phyloP scores from a whole-genome alignment of 2,888 invertebrate genomes.

The Melitaea athalia region DNA sequence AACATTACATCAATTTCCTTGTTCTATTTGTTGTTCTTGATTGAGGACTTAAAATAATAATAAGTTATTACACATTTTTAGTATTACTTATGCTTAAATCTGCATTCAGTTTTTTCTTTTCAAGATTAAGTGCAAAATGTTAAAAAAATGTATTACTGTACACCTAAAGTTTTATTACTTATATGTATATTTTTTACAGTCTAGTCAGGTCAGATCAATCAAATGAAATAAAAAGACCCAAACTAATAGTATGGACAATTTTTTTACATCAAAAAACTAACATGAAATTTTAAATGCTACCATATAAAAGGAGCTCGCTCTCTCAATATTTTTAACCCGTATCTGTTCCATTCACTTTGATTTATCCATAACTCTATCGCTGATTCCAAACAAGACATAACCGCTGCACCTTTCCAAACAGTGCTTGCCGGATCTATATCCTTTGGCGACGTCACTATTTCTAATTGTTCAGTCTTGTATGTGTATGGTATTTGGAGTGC shows the following conservation, averaged over 20 bases:
- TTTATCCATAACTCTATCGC: constrained; percentile 96
- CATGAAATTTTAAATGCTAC: constrained; percentile 63
- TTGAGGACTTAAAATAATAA: too few species aligned
- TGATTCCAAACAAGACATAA: constrained; percentile 95
- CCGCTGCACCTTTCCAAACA: constrained; percentile 97
- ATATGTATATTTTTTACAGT: too few species aligned
- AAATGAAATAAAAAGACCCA: too few species aligned
- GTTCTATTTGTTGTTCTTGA: too few species aligned
- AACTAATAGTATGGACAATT: background rate
- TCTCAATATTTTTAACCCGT: constrained; percentile 91
- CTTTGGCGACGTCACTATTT: constrained; percentile 94
- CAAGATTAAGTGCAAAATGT: too few species aligned
- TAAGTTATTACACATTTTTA: too few species aligned
- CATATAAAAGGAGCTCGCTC: constrained; percentile 96
- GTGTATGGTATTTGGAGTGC: constrained; percentile 91
- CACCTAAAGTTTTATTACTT: too few species aligned
- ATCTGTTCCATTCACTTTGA: constrained; percentile 92
- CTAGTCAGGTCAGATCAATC: too few species aligned
- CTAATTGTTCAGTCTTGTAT: constrained; percentile 91
- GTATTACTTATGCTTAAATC: too few species aligned
- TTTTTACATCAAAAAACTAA: background rate
- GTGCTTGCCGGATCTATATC: constrained; percentile 96
- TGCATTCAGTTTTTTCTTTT: too few species aligned
- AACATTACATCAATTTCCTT: background rate
- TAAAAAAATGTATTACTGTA: too few species aligned